Conservation (phyloP, 2,888 invertebrate genomes). For the Drosophila hamatofila region DNA sequence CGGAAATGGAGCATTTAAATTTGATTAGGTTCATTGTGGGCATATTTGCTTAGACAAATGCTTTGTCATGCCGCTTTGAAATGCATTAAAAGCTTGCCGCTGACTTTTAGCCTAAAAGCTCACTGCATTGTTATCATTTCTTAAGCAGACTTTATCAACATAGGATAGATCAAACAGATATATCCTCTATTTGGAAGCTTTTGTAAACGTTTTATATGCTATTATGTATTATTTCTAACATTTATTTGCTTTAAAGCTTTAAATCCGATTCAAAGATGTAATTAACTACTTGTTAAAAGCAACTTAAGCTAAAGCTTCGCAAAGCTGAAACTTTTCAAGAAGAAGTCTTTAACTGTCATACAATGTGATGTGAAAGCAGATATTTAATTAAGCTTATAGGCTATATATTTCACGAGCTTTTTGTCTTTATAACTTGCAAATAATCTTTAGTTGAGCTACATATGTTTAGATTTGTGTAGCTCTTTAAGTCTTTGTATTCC, state of each 20-base stretch:
- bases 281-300: not conserved
- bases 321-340: not conserved
- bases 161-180: not conserved
- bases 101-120: not conserved
- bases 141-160: not conserved
- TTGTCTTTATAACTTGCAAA: not conserved
- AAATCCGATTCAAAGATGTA: not conserved
- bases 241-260: not conserved
- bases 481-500: not conserved
- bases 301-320: not conserved
- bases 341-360: not conserved
- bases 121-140: too few relatives aligned
- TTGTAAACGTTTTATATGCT: too few relatives aligned
- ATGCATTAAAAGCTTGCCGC: not conserved
- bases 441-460: not conserved
- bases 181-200: not conserved
- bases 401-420: not conserved
- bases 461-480: not conserved
- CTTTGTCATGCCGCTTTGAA: slow-evolving; percentile 19
- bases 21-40: not conserved
- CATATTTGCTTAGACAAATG: slow-evolving; percentile 11
- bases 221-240: not conserved
- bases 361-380: not conserved
- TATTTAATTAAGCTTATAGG: not conserved
- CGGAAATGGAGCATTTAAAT: slow-evolving; percentile 69